Evolutionary conservation across 2,113 vertebrate genomes (phyloP), one percentile per base, ranked within the genome.

Genomic region (Arizona elegans): DNA sequence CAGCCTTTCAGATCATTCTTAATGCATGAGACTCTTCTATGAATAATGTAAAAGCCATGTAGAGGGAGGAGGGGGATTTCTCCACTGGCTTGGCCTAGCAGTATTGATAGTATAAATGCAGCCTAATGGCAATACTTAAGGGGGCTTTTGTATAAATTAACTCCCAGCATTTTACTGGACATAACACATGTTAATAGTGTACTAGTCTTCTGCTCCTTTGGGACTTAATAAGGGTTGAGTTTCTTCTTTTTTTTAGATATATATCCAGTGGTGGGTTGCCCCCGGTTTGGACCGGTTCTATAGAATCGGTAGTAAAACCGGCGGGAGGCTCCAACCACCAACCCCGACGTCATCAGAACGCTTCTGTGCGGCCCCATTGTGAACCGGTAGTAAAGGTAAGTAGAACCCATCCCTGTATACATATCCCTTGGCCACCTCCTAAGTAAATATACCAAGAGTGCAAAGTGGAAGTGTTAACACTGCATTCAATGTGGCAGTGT

Each of bases 11-110:
- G 86, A 7, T 95, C 92, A 95, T 97, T 93, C 95, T 91, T 97
- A 97, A 97, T 96, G 96, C 94, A 97, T 94, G 92, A 92, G 10
- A 88, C 55, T 0, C n/a, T 19, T 24, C 92, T 89, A 94, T 97
- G 94, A 98, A 97, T 96, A 96, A 97, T 93, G 93, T 53, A 97
- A 94, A 47, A 96, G 94, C 95, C 8, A 1, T 9, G 95, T 93
- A 62, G 58, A 62, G 95, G 65, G 88, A 8, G 91, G 2, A 94
- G 90, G 94, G 92, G 93, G 93, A 96, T 94, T 95, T 93, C 94
- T 90, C 94, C 96, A 95, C 93, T 10, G 52, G 92, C 95, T 95
- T 96, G 93, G 93, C 96, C 96, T 95, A 91, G 85, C 95, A 91
- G 58, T 93, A 75, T 89, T 95, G 92, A 86, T 38, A 43, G 92